Evolutionary conservation across 2,797 vertebrate species (phyloP), one percentile per base, ranked within the genome.

Genomic region (Danio jaintianensis): DNA sequence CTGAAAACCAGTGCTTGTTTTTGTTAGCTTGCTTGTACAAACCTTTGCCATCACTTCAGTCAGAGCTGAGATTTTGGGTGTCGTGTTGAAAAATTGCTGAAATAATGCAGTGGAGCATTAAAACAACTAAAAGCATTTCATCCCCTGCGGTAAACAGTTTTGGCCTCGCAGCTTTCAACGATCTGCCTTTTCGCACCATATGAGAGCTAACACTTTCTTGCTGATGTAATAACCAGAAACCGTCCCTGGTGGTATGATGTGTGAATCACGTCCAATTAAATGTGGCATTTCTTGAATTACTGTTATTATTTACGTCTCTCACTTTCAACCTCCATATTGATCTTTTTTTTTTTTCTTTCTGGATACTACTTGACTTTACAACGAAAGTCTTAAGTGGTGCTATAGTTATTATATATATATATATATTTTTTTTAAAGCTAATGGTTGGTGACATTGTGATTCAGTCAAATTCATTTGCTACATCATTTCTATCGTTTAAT

Each of bases 251-350:
- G 56, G 77, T 36, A n/a, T 29, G 47, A 62, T 63, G 56, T 68
- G 22, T 78, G 63, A 77, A 68, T 77, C 76, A 62, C 13, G 4
- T 59, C 47, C 56, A 61, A 70, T 78, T 78, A 61, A 61, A 62
- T 79, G 55, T 70, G 66, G 13, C 29, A 79, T 79, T 79, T 79
- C 12, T 12, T 40, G 45, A 79, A 79, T 79, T 61, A 61, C 76
- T 71, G 67, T 79, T 79, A 42, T 78, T 78, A 70, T 43, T 61
- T 58, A 36, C 2, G 13, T 58, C 64, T 78, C 75, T 47, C 45
- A 70, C 11, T 62, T 56, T 66, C 15, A 69, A 5, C 52, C 42
- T 59, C 22, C 1, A 2, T 36, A 56, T 68, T 48, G 53, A 36
- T 29, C 43, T 38, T 7, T n/a, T 20, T 69, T n/a, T 20, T 69